Conservation (phyloP, 1,140 invertebrate species). For the Macrotrachela quadricornifera region DNA sequence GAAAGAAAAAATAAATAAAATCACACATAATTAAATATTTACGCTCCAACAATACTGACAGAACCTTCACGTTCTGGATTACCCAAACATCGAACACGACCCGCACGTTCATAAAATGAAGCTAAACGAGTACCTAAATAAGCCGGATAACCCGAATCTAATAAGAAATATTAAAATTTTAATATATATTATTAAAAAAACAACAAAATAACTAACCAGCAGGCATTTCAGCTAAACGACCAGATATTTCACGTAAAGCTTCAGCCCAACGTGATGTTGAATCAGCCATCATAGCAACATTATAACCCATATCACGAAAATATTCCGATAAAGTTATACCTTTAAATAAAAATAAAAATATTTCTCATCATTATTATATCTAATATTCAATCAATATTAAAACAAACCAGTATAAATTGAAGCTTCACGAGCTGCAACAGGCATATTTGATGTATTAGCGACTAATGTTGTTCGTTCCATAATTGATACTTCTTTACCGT, state of each 20-base stretch:
- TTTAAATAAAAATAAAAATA: too few species aligned
- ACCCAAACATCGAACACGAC: constrained; percentile 79
- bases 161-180: too few species aligned
- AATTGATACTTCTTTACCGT: constrained; percentile 80
- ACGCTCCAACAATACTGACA: constrained; percentile 89
- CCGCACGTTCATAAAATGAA: constrained; percentile 96
- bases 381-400: constrained; percentile 1
- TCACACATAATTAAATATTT: too few species aligned
- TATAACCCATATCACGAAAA: constrained; percentile 95
- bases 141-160: constrained; percentile 67
- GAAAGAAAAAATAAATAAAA: too few species aligned
- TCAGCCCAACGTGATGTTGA: constrained; percentile 99
- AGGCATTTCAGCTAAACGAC: constrained; percentile 98
- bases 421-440: constrained; percentile 95
- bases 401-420: constrained; percentile 80
- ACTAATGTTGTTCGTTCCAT: constrained; percentile 97
- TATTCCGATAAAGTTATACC: constrained; percentile 94
- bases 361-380: too few species aligned
- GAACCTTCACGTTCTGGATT: constrained; percentile 91
- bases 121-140: constrained; percentile 88
- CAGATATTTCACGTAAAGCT: constrained; percentile 95
- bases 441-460: constrained; percentile 99
- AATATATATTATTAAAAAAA: too few species aligned
- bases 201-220: constrained; percentile 38
- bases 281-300: constrained; percentile 99